These are phyloP conservation scores for Hestina assimilis DNA, from an alignment of 1,140 invertebrate species.

Conservation along the genomic window DNA sequence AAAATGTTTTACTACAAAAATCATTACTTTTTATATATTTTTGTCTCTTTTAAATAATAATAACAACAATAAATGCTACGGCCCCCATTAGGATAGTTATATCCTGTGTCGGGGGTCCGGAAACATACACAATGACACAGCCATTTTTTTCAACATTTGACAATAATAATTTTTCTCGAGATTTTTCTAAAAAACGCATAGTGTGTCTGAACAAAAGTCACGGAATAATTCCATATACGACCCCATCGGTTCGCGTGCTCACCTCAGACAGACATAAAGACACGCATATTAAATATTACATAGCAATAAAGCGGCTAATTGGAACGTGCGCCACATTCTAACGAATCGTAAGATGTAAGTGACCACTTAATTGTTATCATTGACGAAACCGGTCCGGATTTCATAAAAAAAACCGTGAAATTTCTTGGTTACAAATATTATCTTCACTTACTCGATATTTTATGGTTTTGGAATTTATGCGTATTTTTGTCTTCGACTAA, in stretches of 20 bases:
- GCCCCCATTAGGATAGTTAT: too few species aligned
- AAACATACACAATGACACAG: too few species aligned
- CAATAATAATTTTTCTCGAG: too few species aligned
- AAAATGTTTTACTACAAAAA: too few species aligned
- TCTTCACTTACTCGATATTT: neutral
- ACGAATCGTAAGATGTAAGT: constrained; percentile 35
- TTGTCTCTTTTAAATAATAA: too few species aligned
- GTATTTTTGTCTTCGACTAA: too few species aligned
- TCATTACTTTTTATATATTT: too few species aligned
- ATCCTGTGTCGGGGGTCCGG: too few species aligned
- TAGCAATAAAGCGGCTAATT: constrained; percentile 67
- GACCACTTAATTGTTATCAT: constrained; percentile 37
- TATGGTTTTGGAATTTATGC: too few species aligned
- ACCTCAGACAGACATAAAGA: constrained; percentile 58
- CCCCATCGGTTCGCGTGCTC: constrained; percentile 56
- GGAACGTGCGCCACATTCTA: constrained; percentile 55
- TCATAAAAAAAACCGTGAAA: constrained; percentile 14
- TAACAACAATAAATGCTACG: too few species aligned
- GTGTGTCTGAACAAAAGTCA: constrained; percentile 41
- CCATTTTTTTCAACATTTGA: too few species aligned
- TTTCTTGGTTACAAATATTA: constrained; percentile 4
- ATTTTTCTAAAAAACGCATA: constrained; percentile 24
- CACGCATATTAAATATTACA: constrained; percentile 66
- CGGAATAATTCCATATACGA: constrained; percentile 56
- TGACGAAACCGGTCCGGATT: constrained; percentile 10